Conservation (phyloP, 2,888 invertebrate genomes). For the Megaustenia siamemsis region DNA sequence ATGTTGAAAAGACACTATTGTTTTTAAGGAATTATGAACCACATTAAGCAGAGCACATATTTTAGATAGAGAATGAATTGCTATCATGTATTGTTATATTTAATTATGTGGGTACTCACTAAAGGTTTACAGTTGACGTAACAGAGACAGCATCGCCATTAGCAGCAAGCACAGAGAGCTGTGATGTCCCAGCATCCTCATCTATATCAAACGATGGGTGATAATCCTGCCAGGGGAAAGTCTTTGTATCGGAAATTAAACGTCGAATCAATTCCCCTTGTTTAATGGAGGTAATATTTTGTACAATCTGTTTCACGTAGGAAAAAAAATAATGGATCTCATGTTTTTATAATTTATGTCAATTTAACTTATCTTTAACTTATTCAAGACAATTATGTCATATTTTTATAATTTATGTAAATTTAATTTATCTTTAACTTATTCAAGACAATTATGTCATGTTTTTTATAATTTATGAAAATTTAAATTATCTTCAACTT, state of each 20-base stretch:
- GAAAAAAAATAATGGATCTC: no score
- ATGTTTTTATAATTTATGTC: no score
- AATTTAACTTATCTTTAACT: no score
- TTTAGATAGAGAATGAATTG: background rate
- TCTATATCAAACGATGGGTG: background rate
- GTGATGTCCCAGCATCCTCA: conserved; percentile 74
- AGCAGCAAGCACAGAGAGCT: conserved; percentile 75
- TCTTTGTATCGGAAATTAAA: conserved; percentile 16
- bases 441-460: no score
- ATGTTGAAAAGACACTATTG: no score
- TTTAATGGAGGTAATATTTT: background rate
- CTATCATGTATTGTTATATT: background rate
- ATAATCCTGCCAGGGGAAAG: conserved; percentile 33
- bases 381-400: no score
- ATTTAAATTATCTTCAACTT: no score
- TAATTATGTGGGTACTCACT: conserved; percentile 65
- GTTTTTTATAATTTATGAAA: no score
- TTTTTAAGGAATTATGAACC: no score
- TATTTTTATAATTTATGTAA: no score
- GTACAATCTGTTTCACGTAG: background rate
- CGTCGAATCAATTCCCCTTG: conserved; percentile 34
- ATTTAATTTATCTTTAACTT: no score
- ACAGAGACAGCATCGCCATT: conserved; percentile 78
- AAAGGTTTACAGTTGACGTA: conserved; percentile 77
- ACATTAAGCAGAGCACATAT: no score